phyloP scores from a whole-genome alignment of 2,888 invertebrate genomes.

The Eupithecia abbreviata region DNA sequence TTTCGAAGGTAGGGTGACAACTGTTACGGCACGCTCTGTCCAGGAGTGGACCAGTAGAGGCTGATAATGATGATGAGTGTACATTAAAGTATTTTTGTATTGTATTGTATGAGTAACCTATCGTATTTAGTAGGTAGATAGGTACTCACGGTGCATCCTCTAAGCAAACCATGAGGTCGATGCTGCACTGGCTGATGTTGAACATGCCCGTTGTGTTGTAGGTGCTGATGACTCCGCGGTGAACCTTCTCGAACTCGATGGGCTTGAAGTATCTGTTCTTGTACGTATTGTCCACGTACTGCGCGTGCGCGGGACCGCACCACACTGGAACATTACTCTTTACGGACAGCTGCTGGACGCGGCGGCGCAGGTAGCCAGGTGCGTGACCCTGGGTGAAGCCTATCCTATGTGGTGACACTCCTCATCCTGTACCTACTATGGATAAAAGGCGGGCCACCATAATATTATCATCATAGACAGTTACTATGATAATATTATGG shows the following conservation, averaged over 20 bases:
- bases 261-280: conserved; percentile 1
- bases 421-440: too few species aligned
- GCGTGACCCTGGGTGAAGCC: too few species aligned
- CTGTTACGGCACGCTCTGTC: too few species aligned
- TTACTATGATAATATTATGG: not conserved
- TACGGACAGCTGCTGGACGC: not conserved
- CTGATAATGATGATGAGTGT: too few species aligned
- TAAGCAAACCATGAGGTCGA: conserved; percentile 52
- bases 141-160: conserved; percentile 48
- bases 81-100: too few species aligned
- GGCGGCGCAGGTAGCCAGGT: too few species aligned
- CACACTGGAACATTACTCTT: not conserved
- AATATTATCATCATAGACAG: too few species aligned
- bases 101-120: too few species aligned
- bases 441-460: too few species aligned
- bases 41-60: too few species aligned
- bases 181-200: conserved; percentile 46
- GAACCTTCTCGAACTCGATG: not conserved
- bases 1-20: too few species aligned
- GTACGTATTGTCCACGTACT: not conserved
- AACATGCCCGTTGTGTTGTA: not conserved
- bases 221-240: not conserved
- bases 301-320: not conserved
- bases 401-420: too few species aligned
- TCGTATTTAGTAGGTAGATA: not conserved